Base-by-base conservation (phyloP, 1,140 invertebrate genomes). In the Atta cephalotes region DNA sequence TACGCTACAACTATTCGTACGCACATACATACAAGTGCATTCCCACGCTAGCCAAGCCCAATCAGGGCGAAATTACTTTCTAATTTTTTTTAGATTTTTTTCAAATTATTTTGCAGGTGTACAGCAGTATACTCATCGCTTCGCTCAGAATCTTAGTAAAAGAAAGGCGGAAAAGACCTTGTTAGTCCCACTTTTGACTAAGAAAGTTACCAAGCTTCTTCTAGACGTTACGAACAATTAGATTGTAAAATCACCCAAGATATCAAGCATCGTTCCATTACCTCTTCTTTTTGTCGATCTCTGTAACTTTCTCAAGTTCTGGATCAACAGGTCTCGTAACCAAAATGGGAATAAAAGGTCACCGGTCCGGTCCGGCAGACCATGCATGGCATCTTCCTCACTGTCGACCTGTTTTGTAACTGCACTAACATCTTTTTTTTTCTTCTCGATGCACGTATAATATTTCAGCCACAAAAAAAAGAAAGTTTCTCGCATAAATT, bases 281-380 rank as follows among this genome's bases (percentile, higher is more conserved):
- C 5, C 66, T 21, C 18, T 14, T 35, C 21, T 39, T 86, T 82
- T 63, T 49, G 80, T 66, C 82, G n/a, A 39, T 45, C 79, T 77
- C 14, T 49, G 70, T 18, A 45, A 92, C 93, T 94, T 94, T 94
- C 94, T 87, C 92, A 90, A 93, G 93, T 94, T 94, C 93, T 94
- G 92, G 94, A 93, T 94, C 93, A 94, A 87, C 91, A 88, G 88
- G 88, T 93, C 91, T 90, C 72, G 85, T 89, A 86, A 62, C 87
- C 85, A 87, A 92, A 92, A 92, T 56, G 80, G 68, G 86, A 89
- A 70, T 91, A 91, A 91, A 86, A 88, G 78, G 88, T 85, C 76
- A 86, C 76, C 86, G 45, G 31, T 80, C 88, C 68, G 65, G 78
- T 88, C 63, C 51, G 31, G 21, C 21, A 18, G 18, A 35, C 21